Evolutionary conservation across 2,113 vertebrate species (phyloP), one percentile per base, ranked within the genome.

Genomic region (Kobus ellipsiprymnus): DNA sequence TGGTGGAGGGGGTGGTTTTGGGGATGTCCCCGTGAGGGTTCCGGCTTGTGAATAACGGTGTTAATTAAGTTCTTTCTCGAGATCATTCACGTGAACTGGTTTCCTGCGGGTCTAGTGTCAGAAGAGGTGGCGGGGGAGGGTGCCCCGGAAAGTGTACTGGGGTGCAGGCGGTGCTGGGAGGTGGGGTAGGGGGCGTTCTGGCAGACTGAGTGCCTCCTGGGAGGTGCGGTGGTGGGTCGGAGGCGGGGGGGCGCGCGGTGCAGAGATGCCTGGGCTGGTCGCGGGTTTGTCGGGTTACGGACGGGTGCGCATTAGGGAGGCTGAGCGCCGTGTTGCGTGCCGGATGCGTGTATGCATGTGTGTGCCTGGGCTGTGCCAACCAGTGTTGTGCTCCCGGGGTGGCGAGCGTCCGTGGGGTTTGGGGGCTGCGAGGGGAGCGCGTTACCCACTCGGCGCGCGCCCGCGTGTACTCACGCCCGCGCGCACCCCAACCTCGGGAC

Each of bases 11-110:
- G 11, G 57, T 59, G 57, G 57, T 25, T 59, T 78, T 57, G 80
- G 90, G 60, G 57, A 13, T 64, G 62, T 30, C 77, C 89, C 60
- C 50, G 9, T 33, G 85, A 97, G 83, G 92, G 57, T 50, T 84
- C 62, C 82, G 23, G 62, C 21, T 89, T 23, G 77, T n/a, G 87
- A 87, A 46, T 67, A 59, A 88, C 82, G 48, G n/a, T 74, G 92
- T 46, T 71, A 29, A 57, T 95, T 59, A 95, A 98, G 96, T 96
- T 97, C n/a, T 91, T 84, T 96, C 84, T 90, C 52, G 74, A 60
- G 87, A 93, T 81, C 90, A 21, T 92, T 81, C 90, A 10, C 10
- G 36, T 4, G 62, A 29, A 67, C 48, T 48, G 86, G 46, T 57
- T 77, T 92, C 90, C 54, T 48, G 84, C 44, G 87, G 90, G 48